These are phyloP conservation scores for Huso huso DNA, from an alignment of 2,797 vertebrate genomes.

Conservation along the genomic window DNA sequence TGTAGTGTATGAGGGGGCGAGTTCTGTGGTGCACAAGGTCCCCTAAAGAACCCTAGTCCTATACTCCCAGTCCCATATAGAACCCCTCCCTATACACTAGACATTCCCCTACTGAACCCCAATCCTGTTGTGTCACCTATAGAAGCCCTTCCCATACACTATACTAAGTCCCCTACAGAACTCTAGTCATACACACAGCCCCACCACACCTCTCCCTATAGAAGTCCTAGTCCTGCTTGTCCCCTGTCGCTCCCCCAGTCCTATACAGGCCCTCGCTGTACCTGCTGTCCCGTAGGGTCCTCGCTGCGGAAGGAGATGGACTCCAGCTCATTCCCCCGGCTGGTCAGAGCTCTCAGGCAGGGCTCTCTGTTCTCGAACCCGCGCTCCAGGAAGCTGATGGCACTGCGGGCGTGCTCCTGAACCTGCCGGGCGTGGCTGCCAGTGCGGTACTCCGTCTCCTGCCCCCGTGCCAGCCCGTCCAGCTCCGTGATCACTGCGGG, in stretches of 20 bases:
- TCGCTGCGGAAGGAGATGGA: constrained; percentile 96
- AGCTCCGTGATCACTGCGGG: constrained; percentile 89
- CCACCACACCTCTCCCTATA: no score
- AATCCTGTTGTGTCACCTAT: no score
- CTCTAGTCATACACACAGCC: not conserved
- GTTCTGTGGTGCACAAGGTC: no score
- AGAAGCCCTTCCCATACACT: not conserved
- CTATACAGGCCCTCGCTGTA: constrained; percentile 24
- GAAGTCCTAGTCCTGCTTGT: no score
- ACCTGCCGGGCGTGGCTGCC: constrained; percentile 73
- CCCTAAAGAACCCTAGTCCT: no score
- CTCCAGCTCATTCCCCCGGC: constrained; percentile 89
- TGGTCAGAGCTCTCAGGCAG: constrained; percentile 83
- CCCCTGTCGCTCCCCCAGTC: not conserved
- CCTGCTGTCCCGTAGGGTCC: constrained; percentile 92
- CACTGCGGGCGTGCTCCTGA: constrained; percentile 83
- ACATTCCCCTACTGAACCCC: no score
- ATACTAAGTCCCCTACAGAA: not conserved
- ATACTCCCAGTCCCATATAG: no score
- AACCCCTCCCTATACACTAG: no score
- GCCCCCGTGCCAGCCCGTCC: constrained; percentile 91
- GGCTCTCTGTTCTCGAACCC: constrained; percentile 82
- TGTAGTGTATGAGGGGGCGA: no score
- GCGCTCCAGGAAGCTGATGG: constrained; percentile 82
- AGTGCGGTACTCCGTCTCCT: constrained; percentile 70